A percentile compares a stretch with the other conserved stretches of the same genome.
phyloP scores from a whole-genome alignment of 2,888 invertebrate genomes.

The Leptopterna dolabrata region DNA sequence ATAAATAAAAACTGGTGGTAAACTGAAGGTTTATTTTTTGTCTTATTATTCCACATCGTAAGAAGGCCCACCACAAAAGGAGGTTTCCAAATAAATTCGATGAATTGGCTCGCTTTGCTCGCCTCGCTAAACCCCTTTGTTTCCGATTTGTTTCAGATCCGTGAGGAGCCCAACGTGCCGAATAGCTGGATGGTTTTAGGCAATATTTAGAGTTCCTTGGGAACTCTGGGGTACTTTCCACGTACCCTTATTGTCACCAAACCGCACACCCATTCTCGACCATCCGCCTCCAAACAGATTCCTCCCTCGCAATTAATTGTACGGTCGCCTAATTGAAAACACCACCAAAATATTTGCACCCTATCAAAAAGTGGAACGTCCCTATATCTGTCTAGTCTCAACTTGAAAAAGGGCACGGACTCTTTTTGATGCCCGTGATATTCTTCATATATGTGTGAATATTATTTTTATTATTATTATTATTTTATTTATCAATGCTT shows the following conservation, averaged over 20 bases:
- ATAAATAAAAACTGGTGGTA: too few relatives aligned
- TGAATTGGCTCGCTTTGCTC: too few relatives aligned
- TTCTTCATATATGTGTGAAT: conserved; percentile 39
- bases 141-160: conserved; percentile 48
- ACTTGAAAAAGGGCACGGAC: conserved; percentile 30
- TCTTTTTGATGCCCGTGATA: conserved; percentile 40
- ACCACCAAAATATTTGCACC: conserved; percentile 25
- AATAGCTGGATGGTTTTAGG: conserved; percentile 49
- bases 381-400: conserved; percentile 45
- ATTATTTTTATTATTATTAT: conserved; percentile 15
- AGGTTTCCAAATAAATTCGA: too few relatives aligned
- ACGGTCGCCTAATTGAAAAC: conserved; percentile 3
- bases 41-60: too few relatives aligned
- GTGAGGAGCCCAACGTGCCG: conserved; percentile 57
- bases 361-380: conserved; percentile 33
- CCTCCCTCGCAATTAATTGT: neutral
- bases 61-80: too few relatives aligned
- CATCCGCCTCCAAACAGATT: neutral
- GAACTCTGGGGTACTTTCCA: conserved; percentile 35
- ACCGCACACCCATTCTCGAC: neutral
- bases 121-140: neutral
- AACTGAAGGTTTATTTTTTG: too few relatives aligned
- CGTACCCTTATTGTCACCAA: conserved; percentile 35
- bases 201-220: conserved; percentile 39
- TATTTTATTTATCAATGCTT: conserved; percentile 48